These are phyloP conservation scores for Rhea pennata DNA, from an alignment of 2,113 vertebrate genomes.

Conservation along the genomic window DNA sequence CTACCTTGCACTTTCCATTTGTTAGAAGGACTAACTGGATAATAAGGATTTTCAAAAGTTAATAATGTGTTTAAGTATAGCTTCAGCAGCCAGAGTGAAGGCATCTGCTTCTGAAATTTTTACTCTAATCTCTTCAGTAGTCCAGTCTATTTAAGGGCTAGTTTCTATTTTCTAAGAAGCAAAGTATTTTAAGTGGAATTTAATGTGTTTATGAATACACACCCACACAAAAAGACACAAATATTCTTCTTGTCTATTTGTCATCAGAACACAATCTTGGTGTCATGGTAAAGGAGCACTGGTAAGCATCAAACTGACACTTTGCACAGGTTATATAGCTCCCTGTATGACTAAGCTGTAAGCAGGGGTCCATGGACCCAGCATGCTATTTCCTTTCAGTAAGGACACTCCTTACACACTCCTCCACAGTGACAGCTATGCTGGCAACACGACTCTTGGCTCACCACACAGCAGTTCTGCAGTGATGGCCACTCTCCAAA, in stretches of 20 bases:
- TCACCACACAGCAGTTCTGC: not conserved
- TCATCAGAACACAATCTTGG: not conserved
- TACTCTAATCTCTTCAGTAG: not conserved
- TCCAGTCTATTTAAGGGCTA: not conserved
- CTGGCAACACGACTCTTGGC: not conserved
- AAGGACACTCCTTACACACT: not conserved
- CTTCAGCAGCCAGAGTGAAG: not conserved
- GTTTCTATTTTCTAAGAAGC: not conserved
- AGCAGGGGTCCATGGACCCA: fast-evolving
- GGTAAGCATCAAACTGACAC: not conserved
- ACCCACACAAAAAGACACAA: not conserved
- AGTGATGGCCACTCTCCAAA: constrained; percentile 21
- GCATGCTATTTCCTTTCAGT: not conserved
- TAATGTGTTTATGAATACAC: not conserved
- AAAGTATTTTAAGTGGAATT: not conserved
- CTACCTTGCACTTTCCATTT: not conserved
- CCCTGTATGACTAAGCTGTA: not conserved
- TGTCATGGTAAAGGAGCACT: not conserved
- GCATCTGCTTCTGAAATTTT: not conserved
- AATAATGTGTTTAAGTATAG: not conserved
- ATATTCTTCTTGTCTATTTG: not conserved
- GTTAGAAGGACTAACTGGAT: not conserved
- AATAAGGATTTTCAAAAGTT: not conserved
- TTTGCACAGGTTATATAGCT: not conserved
- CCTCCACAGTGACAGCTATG: not conserved